Conservation (phyloP, 1,140 invertebrate genomes). For the Papilio polyxenes region DNA sequence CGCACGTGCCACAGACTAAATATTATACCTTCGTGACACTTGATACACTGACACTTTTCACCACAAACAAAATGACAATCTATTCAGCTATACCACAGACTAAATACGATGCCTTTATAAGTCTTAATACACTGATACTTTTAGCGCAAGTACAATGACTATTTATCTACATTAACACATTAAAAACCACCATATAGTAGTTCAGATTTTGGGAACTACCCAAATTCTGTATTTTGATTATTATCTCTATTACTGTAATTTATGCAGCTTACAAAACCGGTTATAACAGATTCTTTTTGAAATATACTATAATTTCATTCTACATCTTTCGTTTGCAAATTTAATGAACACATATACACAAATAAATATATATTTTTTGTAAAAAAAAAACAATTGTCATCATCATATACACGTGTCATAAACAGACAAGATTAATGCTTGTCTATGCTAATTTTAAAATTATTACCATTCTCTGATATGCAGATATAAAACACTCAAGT, state of each 20-base stretch:
- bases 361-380: no score
- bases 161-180: neutral
- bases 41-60: constrained; percentile 11
- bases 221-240: no score
- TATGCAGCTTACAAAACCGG: neutral
- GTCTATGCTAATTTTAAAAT: no score
- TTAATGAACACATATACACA: no score
- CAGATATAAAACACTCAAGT: neutral
- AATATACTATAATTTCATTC: neutral
- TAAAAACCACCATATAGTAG: no score
- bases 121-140: neutral
- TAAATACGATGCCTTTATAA: neutral
- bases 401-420: no score
- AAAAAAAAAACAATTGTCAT: no score
- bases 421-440: no score
- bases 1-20: constrained; percentile 38
- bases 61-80: neutral
- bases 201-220: no score
- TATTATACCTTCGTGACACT: neutral
- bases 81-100: neutral
- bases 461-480: neutral
- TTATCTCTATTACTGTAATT: neutral
- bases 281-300: neutral
- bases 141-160: neutral
- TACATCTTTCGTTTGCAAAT: no score